A percentile compares a stretch with the other conserved stretches of the same genome.
Conservation (phyloP, 2,888 invertebrate species). For the Parnassius orleans region DNA sequence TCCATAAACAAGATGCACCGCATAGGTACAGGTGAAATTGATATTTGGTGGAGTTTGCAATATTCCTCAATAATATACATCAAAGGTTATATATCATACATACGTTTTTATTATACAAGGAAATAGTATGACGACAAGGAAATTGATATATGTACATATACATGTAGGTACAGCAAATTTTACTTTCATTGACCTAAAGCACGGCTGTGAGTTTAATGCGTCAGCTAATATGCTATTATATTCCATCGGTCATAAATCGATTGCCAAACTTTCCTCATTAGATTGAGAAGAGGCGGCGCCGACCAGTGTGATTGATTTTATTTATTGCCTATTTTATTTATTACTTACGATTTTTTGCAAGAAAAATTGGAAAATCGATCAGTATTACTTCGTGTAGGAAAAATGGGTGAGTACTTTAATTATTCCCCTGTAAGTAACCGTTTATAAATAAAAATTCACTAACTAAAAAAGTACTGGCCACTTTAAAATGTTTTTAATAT, state of each 20-base stretch:
- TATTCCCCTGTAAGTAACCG: no score
- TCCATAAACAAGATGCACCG: no score
- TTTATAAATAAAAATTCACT: no score
- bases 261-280: slow-evolving; percentile 25
- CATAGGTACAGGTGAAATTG: no score
- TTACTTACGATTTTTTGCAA: neutral
- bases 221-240: slow-evolving; percentile 12
- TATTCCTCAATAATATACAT: no score
- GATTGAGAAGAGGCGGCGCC: slow-evolving; percentile 16
- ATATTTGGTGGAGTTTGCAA: no score
- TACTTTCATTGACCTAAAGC: neutral
- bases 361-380: no score
- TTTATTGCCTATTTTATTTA: slow-evolving; percentile 13
- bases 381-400: no score
- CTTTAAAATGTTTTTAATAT: no score
- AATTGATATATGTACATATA: neutral
- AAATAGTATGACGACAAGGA: neutral
- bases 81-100: no score
- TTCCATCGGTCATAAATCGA: slow-evolving; percentile 21
- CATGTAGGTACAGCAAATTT: neutral
- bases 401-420: no score
- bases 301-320: slow-evolving; percentile 18
- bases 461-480: no score
- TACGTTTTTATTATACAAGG: neutral
- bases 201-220: neutral